A percentile compares a stretch with the other conserved stretches of the same genome.
These are phyloP conservation scores for Xanthorhoe spadicearia DNA, from an alignment of 2,888 invertebrate species.

Conservation along the genomic window DNA sequence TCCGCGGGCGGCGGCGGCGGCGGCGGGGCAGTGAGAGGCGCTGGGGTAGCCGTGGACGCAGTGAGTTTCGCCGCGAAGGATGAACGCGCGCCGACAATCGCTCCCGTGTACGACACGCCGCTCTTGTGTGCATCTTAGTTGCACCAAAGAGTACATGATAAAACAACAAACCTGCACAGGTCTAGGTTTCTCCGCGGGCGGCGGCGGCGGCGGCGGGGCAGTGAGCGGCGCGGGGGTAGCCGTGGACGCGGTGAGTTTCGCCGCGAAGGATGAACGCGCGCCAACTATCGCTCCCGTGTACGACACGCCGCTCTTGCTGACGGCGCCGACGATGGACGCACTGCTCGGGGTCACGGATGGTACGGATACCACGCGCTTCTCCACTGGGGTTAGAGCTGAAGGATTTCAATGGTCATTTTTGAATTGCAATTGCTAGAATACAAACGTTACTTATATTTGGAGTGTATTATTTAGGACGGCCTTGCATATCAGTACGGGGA, in stretches of 20 bases:
- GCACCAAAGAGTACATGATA: too few species aligned
- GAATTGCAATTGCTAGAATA: too few species aligned
- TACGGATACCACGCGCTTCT: constrained; percentile 68
- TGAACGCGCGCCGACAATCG: constrained; percentile 84
- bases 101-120: constrained; percentile 80
- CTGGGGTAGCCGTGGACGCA: constrained; percentile 61
- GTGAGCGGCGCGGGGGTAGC: constrained; percentile 37
- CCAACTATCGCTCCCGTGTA: constrained; percentile 82
- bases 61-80: constrained; percentile 91
- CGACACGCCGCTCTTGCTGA: constrained; percentile 72
- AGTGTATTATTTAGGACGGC: too few species aligned
- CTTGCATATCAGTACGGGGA: too few species aligned
- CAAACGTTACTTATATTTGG: too few species aligned
- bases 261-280: constrained; percentile 88
- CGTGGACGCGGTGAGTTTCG: constrained; percentile 86
- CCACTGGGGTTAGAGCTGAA: constrained; percentile 54
- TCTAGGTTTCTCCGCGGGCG: constrained; percentile 53
- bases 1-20: constrained; percentile 41
- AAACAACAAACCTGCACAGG: constrained; percentile 40
- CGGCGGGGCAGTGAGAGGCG: constrained; percentile 35
- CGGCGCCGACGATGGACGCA: constrained; percentile 33
- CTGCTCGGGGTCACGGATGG: constrained; percentile 40
- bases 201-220: constrained; percentile 39
- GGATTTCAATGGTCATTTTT: too few species aligned
- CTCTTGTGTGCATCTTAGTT: too few species aligned